A percentile compares a stretch with the other conserved stretches of the same genome.
Evolutionary conservation across 2,888 invertebrate species (phyloP).

Genomic region (Stenolophus ochropezus): DNA sequence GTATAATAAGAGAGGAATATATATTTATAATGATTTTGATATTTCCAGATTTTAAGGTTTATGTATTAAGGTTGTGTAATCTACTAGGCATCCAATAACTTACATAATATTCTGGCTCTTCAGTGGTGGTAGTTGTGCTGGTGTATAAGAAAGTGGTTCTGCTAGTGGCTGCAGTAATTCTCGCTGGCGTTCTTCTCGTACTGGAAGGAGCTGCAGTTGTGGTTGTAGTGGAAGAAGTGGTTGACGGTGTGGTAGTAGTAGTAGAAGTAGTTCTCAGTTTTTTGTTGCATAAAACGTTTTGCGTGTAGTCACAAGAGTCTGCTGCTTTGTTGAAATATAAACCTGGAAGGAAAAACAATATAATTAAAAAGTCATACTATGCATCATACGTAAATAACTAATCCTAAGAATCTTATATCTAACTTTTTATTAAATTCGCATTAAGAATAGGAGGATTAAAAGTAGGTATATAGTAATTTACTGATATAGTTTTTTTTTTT

Average conservation of each 20-base stretch:
- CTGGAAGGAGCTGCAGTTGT: constrained; percentile 70
- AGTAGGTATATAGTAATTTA: not conserved
- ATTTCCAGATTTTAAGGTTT: no score
- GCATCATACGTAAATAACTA: not conserved
- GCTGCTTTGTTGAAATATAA: constrained; percentile 93
- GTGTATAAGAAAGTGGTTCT: constrained; percentile 68
- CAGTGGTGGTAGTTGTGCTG: constrained; percentile 68
- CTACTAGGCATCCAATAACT: no score
- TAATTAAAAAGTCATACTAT: not conserved
- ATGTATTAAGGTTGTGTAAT: no score
- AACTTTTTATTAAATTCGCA: no score
- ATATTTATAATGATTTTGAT: no score
- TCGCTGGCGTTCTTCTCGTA: constrained; percentile 68
- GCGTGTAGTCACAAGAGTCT: constrained; percentile 93
- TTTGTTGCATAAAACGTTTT: constrained; percentile 89
- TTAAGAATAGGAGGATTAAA: not conserved
- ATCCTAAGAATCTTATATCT: no score
- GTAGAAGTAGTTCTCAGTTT: constrained; percentile 74
- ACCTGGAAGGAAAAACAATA: constrained; percentile 73
- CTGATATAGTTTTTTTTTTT: constrained; percentile 10
- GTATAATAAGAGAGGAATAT: no score
- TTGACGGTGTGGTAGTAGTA: constrained; percentile 72
- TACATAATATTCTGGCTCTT: constrained; percentile 68
- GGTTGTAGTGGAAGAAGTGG: constrained; percentile 73
- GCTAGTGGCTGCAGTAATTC: constrained; percentile 71